A percentile compares a stretch with the other conserved stretches of the same genome.
Evolutionary conservation across 2,888 invertebrate genomes (phyloP).

Genomic region (Agrypnus murinus): DNA sequence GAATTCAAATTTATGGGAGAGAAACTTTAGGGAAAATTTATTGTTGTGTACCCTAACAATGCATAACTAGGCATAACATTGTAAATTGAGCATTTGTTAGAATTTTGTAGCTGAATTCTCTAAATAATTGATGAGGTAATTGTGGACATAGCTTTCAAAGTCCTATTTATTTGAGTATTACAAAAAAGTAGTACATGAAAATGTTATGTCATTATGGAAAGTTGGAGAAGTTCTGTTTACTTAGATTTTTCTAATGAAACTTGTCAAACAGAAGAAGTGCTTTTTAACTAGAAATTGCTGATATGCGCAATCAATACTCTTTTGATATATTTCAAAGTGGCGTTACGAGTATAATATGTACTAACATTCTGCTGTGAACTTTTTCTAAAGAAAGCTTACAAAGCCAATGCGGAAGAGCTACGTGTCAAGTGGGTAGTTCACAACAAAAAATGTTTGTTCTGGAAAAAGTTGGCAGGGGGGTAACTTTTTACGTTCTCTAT

Average conservation of each 20-base stretch:
- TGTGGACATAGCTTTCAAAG: too few relatives aligned
- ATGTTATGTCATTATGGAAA: too few relatives aligned
- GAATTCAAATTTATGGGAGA: constrained; percentile 12
- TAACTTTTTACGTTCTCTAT: too few relatives aligned
- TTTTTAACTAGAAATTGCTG: not conserved
- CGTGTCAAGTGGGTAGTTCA: not conserved
- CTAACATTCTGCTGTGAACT: not conserved
- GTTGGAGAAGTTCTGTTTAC: too few relatives aligned
- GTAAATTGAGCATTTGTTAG: too few relatives aligned
- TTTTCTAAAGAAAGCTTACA: not conserved
- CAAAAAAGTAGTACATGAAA: too few relatives aligned
- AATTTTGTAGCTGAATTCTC: too few relatives aligned
- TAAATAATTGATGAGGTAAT: too few relatives aligned
- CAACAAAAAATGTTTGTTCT: constrained; percentile 3
- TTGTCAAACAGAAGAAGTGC: not conserved
- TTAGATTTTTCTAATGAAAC: too few relatives aligned
- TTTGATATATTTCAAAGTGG: not conserved
- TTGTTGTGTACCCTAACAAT: constrained; percentile 12
- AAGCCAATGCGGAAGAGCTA: not conserved
- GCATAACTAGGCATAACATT: too few relatives aligned
- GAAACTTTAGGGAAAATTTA: constrained; percentile 12
- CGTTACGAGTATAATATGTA: not conserved
- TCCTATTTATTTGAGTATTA: too few relatives aligned
- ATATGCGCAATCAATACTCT: not conserved
- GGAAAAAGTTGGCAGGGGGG: too few relatives aligned